These are phyloP conservation scores for Genyomyrus donnyi DNA, from an alignment of 2,113 vertebrate genomes.

Conservation along the genomic window DNA sequence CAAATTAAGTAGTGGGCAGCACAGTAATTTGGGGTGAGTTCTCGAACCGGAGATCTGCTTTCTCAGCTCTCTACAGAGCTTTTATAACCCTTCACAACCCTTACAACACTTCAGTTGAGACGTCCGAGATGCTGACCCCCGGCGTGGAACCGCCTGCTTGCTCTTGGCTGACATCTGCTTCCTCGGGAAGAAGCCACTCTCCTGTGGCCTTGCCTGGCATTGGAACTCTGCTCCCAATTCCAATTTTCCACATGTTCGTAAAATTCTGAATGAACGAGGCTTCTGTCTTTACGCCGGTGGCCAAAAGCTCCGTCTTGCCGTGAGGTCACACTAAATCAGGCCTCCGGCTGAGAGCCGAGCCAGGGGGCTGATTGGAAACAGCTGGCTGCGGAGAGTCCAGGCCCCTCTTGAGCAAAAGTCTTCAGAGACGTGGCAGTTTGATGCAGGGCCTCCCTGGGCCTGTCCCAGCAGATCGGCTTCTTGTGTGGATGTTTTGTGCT, in stretches of 20 bases:
- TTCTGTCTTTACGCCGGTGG: not conserved
- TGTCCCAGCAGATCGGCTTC: not conserved
- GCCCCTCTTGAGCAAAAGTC: not conserved
- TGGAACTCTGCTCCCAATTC: not conserved
- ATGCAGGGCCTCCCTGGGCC: not conserved
- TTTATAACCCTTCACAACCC: not conserved
- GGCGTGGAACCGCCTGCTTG: not conserved
- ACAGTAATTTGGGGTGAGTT: not conserved
- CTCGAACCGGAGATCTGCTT: not conserved
- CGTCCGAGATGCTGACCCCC: not conserved
- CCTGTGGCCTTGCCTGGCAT: not conserved
- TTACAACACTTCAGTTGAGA: not conserved
- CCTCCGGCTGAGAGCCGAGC: not conserved
- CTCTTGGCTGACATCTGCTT: not conserved
- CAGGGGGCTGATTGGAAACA: conserved; percentile 6
- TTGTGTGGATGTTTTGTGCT: not conserved
- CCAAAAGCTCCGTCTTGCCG: not conserved
- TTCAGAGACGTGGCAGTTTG: not conserved
- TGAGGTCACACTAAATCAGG: not conserved
- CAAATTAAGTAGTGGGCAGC: not conserved
- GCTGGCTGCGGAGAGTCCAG: not conserved
- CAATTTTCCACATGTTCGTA: not conserved
- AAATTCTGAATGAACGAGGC: not conserved
- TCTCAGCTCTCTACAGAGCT: not conserved
- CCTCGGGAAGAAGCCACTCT: not conserved